Evolutionary conservation across 1,140 invertebrate species (phyloP).

Genomic region (Rhopalosiphum maidis): DNA sequence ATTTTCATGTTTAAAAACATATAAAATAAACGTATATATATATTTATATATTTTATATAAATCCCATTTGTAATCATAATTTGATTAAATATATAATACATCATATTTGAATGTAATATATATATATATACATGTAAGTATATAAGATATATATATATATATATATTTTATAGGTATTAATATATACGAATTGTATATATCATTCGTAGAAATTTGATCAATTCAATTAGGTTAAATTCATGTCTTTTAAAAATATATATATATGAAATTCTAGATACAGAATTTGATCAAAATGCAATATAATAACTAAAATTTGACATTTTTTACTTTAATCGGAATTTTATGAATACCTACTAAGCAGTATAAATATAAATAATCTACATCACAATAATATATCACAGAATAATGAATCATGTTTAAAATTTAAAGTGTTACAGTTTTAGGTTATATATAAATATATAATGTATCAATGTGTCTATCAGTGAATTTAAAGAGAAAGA

Average conservation of each 20-base stretch:
- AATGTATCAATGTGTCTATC: too few species aligned
- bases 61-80: neutral
- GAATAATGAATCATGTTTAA: neutral
- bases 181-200: too few species aligned
- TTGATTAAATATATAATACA: neutral
- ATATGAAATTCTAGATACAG: neutral
- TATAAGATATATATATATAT: too few species aligned
- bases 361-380: neutral
- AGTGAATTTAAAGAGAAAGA: too few species aligned
- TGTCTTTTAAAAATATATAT: neutral
- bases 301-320: neutral
- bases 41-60: neutral
- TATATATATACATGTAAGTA: too few species aligned
- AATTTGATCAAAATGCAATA: constrained; percentile 1
- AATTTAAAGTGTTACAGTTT: neutral
- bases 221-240: neutral
- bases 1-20: neutral
- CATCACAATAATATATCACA: neutral
- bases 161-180: neutral
- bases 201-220: neutral
- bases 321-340: neutral
- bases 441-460: neutral
- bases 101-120: too few species aligned
- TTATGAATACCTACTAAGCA: neutral
- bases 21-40: too few species aligned